A percentile compares a stretch with the other conserved stretches of the same genome.
phyloP scores from a whole-genome alignment of 2,113 vertebrate species.

The Andinoacara biseriatus region DNA sequence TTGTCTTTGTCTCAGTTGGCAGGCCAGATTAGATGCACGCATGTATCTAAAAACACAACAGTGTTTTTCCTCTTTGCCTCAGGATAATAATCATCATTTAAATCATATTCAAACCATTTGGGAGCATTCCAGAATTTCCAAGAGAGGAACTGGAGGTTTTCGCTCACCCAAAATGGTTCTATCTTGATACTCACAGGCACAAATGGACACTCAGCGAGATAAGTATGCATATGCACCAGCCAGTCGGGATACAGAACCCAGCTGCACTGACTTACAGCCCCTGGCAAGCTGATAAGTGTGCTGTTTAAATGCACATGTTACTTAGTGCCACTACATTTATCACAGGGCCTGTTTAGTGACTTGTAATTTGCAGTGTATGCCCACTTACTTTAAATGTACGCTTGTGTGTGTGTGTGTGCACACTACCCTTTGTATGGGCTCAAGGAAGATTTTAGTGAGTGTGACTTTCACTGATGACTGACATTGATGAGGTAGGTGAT shows the following conservation, averaged over 20 bases:
- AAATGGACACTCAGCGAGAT: background rate
- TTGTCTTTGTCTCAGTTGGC: background rate
- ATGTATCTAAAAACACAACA: background rate
- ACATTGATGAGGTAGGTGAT: constrained; percentile 58
- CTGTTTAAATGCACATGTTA: constrained; percentile 34
- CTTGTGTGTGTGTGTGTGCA: background rate
- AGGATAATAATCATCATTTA: background rate
- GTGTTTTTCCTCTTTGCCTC: background rate
- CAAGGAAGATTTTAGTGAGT: constrained; percentile 29
- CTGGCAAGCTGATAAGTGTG: constrained; percentile 33
- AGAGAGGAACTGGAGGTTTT: background rate
- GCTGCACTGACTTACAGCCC: constrained; percentile 40
- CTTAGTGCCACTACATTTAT: constrained; percentile 62
- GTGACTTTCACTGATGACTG: constrained; percentile 48
- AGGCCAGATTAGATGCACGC: background rate
- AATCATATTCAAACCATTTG: background rate
- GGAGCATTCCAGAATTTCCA: background rate
- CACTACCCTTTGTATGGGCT: background rate
- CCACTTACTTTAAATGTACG: constrained; percentile 13
- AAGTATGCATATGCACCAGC: background rate
- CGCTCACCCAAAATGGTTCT: background rate
- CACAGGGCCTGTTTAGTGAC: constrained; percentile 50
- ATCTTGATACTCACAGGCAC: background rate
- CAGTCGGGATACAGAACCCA: constrained; percentile 19
- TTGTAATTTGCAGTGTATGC: constrained; percentile 38